Evolutionary conservation across 2,113 vertebrate genomes (phyloP).

Genomic region (Raja brachyura): DNA sequence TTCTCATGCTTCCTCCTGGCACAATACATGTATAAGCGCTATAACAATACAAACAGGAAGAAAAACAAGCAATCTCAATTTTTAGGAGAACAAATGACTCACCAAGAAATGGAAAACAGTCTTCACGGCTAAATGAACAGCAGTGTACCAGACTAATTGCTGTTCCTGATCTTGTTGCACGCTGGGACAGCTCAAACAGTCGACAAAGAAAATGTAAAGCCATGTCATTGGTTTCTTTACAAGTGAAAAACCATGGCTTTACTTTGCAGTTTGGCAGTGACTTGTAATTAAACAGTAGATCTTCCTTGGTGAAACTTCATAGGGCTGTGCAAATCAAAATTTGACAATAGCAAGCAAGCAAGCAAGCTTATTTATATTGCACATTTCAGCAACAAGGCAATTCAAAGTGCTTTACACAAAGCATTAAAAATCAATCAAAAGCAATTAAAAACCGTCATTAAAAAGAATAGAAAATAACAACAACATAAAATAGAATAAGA

Average conservation of each 20-base stretch:
- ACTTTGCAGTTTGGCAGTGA: not conserved
- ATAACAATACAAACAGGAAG: conserved; percentile 28
- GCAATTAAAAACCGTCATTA: too few species aligned
- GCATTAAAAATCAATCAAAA: too few species aligned
- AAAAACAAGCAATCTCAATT: conserved; percentile 16
- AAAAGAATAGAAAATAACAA: too few species aligned
- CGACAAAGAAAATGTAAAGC: not conserved
- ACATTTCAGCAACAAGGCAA: too few species aligned
- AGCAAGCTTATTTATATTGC: too few species aligned
- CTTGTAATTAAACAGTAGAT: not conserved
- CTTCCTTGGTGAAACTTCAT: not conserved
- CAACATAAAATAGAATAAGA: too few species aligned
- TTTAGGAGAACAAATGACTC: conserved; percentile 26
- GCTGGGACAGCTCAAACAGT: not conserved
- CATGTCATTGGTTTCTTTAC: not conserved
- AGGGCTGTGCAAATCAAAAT: not conserved
- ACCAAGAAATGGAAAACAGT: conserved; percentile 22
- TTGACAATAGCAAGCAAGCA: not conserved
- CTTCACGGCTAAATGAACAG: not conserved
- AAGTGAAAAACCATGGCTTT: not conserved
- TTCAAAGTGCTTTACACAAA: too few species aligned
- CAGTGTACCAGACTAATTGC: not conserved
- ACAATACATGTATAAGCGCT: not conserved
- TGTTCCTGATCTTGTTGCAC: not conserved
- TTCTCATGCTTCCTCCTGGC: not conserved